Base-by-base conservation (phyloP, 2,113 vertebrate genomes). In the Entelurus aequoreus region DNA sequence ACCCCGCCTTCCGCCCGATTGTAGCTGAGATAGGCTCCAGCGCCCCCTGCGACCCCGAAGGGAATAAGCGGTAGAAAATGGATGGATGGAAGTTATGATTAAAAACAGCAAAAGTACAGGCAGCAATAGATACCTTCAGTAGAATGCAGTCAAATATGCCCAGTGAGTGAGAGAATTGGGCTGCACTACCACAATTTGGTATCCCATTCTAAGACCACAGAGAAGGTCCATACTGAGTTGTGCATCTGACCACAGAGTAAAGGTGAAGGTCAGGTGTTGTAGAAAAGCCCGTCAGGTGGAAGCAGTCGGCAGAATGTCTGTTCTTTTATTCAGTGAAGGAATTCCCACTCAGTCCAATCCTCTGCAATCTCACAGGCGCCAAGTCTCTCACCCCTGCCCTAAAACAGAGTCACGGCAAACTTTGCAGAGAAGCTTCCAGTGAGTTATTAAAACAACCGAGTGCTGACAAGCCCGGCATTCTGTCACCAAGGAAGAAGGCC, bases 361-460 rank as follows among this genome's bases (percentile, higher is more conserved):
- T 14, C 15, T 38, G 40, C 19, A 14, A n/a, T 62, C 44, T 36
- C 12, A 11, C 12, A 6, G 38, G 15, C 10, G 35, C 44, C 19
- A 36, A 48, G 16, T 65, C 48, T 35, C 62, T 74, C 80, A 84
- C 82, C 79, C 77, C 6, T 82, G 80, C 72, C 79, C 82, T 19
- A 35, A 53, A 65, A 82, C 71, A 71, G 58, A 54, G 28, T 78
- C 73, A 57, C 74, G 81, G 78, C 81, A 82, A 86, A 85, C 84
- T 83, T 84, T 74, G 76, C 72, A 13, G 61, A 42, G 16, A 54
- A 53, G 52, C 73, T 76, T 68, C 75, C 86, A 80, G 61, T 42
- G 74, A 80, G 82, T 89, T 88, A 89, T 89, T 90, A 89, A 89
- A 91, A 89, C 88, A 88, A 90, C 87, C 74, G 74, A 76, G 71